Base-by-base conservation (phyloP, 2,113 vertebrate genomes). In the Bubo blakistoni region DNA sequence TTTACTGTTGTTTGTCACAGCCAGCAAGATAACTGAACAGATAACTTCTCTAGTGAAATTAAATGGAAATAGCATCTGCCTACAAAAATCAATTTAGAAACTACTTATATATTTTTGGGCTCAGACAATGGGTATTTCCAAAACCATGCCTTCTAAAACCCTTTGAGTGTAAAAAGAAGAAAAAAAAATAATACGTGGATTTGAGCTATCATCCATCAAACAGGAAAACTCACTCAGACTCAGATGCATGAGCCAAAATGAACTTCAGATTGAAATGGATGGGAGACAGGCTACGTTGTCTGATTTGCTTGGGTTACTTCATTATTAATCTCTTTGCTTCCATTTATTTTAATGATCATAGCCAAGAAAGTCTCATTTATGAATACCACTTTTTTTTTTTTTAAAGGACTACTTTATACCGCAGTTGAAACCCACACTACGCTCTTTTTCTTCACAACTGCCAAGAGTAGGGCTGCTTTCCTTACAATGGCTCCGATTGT, bases 291-390 rank as follows among this genome's bases (percentile, higher is more conserved):
- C 69, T 22, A 5, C 30, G 46, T 38, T 54, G 11, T n/a, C 78
- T 86, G 83, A 62, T 93, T 91, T 93, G 52, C 85, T 79, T 79
- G 46, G 65, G 63, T 76, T 92, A 91, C 94, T 96, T 90, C 82
- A 97, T 97, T 97, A 97, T 96, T 95, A 93, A 96, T 96, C 90
- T 93, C 94, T 94, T 77, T 85, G 58, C 82, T 91, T 63, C 49
- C 84, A 82, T 82, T 91, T 94, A 76, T 62, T 94, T 94, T 92
- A 71, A 58, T 55, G 83, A 55, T 34, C 49, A 86, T 79, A 80
- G 59, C 71, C 86, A 87, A 81, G n/a, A 90, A 82, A 62, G 4
- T 66, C 93, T 70, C 49, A 76, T 92, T 86, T 55, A 57, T 49
- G 81, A 78, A 69, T 73, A 84, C 18, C 10, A 27, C 17, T 57